Percentiles rank a stretch among this genome's conserved stretches.
Evolutionary conservation across 2,797 vertebrate genomes (phyloP).

Genomic region (Acipenser oxyrinchus): DNA sequence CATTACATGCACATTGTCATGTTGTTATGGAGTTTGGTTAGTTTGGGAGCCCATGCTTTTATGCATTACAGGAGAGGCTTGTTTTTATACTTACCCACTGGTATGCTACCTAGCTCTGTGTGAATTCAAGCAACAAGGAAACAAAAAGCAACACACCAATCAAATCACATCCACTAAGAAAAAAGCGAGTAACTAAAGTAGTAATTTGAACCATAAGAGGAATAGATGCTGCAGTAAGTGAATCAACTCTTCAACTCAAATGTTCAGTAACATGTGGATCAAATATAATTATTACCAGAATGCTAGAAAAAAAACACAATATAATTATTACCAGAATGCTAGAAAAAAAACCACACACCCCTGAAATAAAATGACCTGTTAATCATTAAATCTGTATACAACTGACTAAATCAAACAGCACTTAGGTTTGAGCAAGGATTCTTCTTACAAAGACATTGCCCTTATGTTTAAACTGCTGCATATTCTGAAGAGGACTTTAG

Average conservation of each 20-base stretch:
- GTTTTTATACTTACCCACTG: slow-evolving; percentile 78
- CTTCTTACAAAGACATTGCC: no score
- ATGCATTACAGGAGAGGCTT: slow-evolving; percentile 62
- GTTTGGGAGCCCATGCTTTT: slow-evolving; percentile 66
- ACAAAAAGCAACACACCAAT: slow-evolving; percentile 86
- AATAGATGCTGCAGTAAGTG: slow-evolving; percentile 14
- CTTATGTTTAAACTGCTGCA: no score
- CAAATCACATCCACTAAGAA: slow-evolving; percentile 65
- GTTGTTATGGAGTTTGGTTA: slow-evolving; percentile 43
- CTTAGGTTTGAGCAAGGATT: no score
- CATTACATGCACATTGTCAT: slow-evolving; percentile 42
- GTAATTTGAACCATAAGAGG: neutral
- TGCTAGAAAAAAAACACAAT: neutral
- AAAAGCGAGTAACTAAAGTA: slow-evolving; percentile 24
- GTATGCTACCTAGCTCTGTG: slow-evolving; percentile 94
- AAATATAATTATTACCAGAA: no score
- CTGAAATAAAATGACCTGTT: neutral
- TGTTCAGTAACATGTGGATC: no score
- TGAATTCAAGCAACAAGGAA: slow-evolving; percentile 81
- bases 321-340: no score
- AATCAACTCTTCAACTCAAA: no score
- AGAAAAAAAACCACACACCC: neutral
- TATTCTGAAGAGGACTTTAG: no score
- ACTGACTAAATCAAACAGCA: no score
- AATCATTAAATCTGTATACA: neutral